Base-by-base conservation (phyloP, 2,797 vertebrate species). In the Lutra lutra region DNA sequence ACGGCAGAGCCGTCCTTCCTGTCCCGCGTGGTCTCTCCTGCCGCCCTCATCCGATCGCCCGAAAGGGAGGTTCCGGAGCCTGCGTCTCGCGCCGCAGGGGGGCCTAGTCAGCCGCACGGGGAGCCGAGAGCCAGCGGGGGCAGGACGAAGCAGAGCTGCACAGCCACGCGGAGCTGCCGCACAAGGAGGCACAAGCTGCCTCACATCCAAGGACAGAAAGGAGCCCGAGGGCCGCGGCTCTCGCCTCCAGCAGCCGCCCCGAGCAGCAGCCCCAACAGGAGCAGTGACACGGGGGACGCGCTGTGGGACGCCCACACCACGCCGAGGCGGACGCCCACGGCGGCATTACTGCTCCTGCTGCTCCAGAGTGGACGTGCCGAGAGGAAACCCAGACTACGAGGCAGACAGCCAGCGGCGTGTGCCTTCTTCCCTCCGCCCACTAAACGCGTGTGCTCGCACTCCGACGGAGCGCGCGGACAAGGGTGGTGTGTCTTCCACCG, bases 281-380 rank as follows among this genome's bases (percentile, higher is more conserved):
- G 46, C 75, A n/a, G 46, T 0, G 75, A 12, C 46, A 13, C 46
- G 2, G 27, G 46, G 18, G 32, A 3, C 62, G 3, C 29, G 15
- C 32, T 3, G 1, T 4, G 2, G 18, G 11, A 8, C 1, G 18
- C n/a, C n/a, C 66, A 35, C 66, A 8, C 62, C 0, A 15, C 2
- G 7, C 40, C 1, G 64, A 4, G 0, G 17, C 3, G 7, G 64
- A 17, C 2, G 32, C n/a, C n/a, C 66, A 35, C 66, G 3, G 18
- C 18, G n/a, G 15, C 20, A 7, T 8, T n/a, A 7, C 62, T n/a
- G 29, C 1, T 32, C 62, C 11, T 18, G 15, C 29, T 8, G 62
- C 1, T 17, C 15, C 14, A 1, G 7, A 3, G 32, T 0, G 62
- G 62, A 66, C 62, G 7, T 8, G 32, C 62, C 32, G 14, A 8